Evolutionary conservation across 2,113 vertebrate genomes (phyloP).

Genomic region (Coregonus clupeaformis): DNA sequence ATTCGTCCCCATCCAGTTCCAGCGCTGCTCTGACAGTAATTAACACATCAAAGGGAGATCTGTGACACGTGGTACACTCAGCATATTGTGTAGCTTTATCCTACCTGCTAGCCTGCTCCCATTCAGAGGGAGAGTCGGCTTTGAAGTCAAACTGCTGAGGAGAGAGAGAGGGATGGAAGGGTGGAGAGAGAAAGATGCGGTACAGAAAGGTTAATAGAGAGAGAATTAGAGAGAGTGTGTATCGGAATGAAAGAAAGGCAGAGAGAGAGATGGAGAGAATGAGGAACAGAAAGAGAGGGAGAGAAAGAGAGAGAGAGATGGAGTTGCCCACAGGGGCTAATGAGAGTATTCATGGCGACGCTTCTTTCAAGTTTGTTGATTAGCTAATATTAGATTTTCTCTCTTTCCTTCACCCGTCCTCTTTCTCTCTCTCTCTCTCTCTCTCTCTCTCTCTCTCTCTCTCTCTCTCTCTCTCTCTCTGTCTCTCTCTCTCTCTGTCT

Average conservation of each 20-base stretch:
- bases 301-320: constrained; percentile 31
- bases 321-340: constrained; percentile 50
- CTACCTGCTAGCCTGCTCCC: background rate
- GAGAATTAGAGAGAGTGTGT: constrained; percentile 6
- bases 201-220: background rate
- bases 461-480: constrained; percentile 38
- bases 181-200: constrained; percentile 10
- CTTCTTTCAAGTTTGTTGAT: constrained; percentile 75
- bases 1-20: constrained; percentile 37
- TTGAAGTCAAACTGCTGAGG: constrained; percentile 58
- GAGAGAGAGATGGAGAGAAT: constrained; percentile 1
- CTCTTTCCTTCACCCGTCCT: constrained; percentile 44
- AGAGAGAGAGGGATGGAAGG: background rate
- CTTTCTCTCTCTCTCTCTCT: constrained; percentile 43
- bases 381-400: constrained; percentile 65
- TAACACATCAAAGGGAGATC: constrained; percentile 67
- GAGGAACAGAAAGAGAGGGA: constrained; percentile 26
- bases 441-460: constrained; percentile 37
- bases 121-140: constrained; percentile 46
- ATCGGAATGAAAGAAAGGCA: background rate
- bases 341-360: constrained; percentile 62
- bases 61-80: constrained; percentile 39
- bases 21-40: constrained; percentile 40
- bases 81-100: constrained; percentile 44
- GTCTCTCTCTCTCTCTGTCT: constrained; percentile 34